Conservation (phyloP, 1,140 invertebrate genomes). For the Helicoverpa zea region DNA sequence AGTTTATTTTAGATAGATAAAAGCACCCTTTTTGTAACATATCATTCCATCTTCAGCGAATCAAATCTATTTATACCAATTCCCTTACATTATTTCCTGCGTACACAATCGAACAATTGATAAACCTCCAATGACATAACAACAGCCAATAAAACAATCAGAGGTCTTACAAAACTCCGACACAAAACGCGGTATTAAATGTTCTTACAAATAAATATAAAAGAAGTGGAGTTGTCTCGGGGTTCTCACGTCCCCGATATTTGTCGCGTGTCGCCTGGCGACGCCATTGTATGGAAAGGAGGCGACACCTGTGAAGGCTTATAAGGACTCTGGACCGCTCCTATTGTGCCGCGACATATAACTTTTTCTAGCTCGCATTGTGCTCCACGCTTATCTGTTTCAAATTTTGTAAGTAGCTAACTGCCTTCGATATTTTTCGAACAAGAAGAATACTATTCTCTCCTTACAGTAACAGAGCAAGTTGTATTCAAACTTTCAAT, state of each 20-base stretch:
- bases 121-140: background rate
- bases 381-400: constrained; percentile 66
- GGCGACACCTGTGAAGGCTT: constrained; percentile 75
- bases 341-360: constrained; percentile 61
- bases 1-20: background rate
- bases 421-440: constrained; percentile 10
- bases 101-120: background rate
- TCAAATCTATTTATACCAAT: no score
- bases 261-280: constrained; percentile 56
- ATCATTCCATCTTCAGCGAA: no score
- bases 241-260: constrained; percentile 54
- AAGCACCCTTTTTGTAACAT: no score
- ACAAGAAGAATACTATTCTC: background rate
- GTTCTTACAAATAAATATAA: constrained; percentile 38
- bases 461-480: no score
- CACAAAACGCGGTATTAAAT: constrained; percentile 32
- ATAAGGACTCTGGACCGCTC: constrained; percentile 58
- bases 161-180: constrained; percentile 10
- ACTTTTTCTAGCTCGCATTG: constrained; percentile 68
- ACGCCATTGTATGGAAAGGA: constrained; percentile 65
- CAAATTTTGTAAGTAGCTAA: constrained; percentile 59
- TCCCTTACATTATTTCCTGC: no score
- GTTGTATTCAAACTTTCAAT: no score
- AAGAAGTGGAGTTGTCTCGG: constrained; percentile 45
- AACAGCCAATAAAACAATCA: constrained; percentile 27